phyloP scores from a whole-genome alignment of 2,113 vertebrate species.

The Sclerurus mexicanus region DNA sequence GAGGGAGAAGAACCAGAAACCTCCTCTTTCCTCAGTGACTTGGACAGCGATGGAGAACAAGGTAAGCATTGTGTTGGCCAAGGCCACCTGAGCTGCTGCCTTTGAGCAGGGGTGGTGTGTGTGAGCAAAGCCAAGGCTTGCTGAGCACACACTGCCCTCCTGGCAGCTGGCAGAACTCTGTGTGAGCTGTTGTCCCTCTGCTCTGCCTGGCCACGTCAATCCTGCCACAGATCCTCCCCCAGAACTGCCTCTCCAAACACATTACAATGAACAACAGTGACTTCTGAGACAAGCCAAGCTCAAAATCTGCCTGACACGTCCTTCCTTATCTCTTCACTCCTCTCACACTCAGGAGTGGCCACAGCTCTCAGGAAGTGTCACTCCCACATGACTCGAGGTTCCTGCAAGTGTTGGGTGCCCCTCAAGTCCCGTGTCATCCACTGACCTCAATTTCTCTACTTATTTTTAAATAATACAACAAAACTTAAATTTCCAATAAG shows the following conservation, averaged over 20 bases:
- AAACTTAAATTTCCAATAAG: background rate
- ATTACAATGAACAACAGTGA: background rate
- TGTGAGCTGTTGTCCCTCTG: background rate
- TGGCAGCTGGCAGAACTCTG: background rate
- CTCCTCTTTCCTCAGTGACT: background rate
- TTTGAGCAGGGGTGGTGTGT: background rate
- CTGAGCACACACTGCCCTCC: background rate
- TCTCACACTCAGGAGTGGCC: background rate
- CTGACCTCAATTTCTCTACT: accelerated
- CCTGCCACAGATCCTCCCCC: background rate
- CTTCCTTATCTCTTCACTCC: background rate
- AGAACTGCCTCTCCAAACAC: background rate
- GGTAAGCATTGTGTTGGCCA: accelerated
- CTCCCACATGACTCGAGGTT: accelerated
- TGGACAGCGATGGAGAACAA: accelerated
- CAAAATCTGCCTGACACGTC: background rate
- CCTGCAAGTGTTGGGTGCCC: too few species aligned
- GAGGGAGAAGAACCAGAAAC: background rate
- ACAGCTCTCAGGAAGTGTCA: background rate
- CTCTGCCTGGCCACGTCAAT: background rate
- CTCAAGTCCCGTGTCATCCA: background rate
- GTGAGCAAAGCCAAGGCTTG: background rate
- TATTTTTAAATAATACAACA: background rate
- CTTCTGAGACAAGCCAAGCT: too few species aligned
- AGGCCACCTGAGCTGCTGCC: background rate